Base-by-base conservation (phyloP, 2,797 vertebrate species). In the Phataginus tricuspis region DNA sequence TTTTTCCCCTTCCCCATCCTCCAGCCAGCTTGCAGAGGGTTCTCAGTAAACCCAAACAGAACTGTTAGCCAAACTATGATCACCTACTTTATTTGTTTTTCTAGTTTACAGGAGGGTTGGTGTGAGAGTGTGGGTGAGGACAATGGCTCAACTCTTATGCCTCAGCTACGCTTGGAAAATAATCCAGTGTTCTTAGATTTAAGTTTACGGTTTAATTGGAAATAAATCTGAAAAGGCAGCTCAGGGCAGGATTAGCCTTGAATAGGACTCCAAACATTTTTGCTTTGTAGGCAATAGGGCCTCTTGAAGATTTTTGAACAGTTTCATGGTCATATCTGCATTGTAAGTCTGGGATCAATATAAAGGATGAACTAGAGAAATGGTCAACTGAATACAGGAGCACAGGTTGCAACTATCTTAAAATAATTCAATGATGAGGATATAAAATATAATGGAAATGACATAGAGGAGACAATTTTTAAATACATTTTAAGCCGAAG, bases 171-270 rank as follows among this genome's bases (percentile, higher is more conserved):
- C 72, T 94, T 42, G 34, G 77, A 78, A 91, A 88, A 80, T 49
- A 93, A 74, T 57, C 37, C 39, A 63, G 2, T 78, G 23, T 71
- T 79, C 39, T 57, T 29, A 49, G 13, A 74, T 51, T 77, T 68
- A 68, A 74, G 12, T 83, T 83, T 83, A 51, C 5, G 5, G 25
- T 80, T 86, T 77, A 79, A 15, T 64, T 90, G 64, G 39, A 71
- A 94, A 95, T 87, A 92, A 90, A 85, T 61, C 8, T 61, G 88
- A 45, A 80, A 95, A 77, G 16, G 25, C 74, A 86, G 25, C n/a
- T 90, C 13, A 68, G 10, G 25, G 10, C 8, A 68, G 77, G 37
- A 92, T 90, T 86, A 80, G 13, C 64, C 53, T 94, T 84, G 78
- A 94, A 85, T 55, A 18, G 11, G 9, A 49, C 31, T 69, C 14